phyloP scores from a whole-genome alignment of 2,888 invertebrate genomes.

The Geotrupes spiniger region DNA sequence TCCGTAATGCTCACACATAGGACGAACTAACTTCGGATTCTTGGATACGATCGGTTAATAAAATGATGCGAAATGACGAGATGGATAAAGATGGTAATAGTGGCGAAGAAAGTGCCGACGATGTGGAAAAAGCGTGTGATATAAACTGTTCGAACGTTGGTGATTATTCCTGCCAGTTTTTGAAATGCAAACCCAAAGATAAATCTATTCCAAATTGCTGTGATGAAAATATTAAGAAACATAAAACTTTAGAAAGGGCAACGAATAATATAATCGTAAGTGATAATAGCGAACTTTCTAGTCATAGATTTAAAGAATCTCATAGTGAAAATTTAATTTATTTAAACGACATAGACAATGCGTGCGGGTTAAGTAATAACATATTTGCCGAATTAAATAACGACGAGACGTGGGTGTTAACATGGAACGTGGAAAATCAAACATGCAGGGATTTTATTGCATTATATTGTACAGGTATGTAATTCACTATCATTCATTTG shows the following conservation, averaged over 20 bases:
- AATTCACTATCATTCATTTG: too few species aligned
- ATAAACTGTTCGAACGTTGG: slow-evolving; percentile 21
- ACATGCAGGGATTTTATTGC: slow-evolving; percentile 57
- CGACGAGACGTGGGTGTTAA: slow-evolving; percentile 43
- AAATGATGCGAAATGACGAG: slow-evolving; percentile 24
- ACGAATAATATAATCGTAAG: slow-evolving; percentile 22
- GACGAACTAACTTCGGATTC: background rate
- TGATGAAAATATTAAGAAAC: slow-evolving; percentile 29
- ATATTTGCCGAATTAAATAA: slow-evolving; percentile 46
- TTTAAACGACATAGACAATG: background rate
- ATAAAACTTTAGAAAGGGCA: slow-evolving; percentile 33
- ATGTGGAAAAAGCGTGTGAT: slow-evolving; percentile 28
- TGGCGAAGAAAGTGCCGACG: slow-evolving; percentile 23
- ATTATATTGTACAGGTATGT: slow-evolving; percentile 57
- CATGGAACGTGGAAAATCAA: slow-evolving; percentile 52
- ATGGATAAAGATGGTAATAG: slow-evolving; percentile 13
- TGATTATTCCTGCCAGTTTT: slow-evolving; percentile 35
- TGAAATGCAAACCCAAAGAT: slow-evolving; percentile 37
- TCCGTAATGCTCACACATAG: slow-evolving; percentile 27
- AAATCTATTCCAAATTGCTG: slow-evolving; percentile 22
- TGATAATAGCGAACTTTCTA: slow-evolving; percentile 22
- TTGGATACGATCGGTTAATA: slow-evolving; percentile 1
- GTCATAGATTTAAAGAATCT: slow-evolving; percentile 19
- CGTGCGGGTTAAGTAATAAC: slow-evolving; percentile 16
- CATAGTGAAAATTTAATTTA: slow-evolving; percentile 9